Conservation (phyloP, 2,797 vertebrate genomes). For the Pseudotriccus pelzelni region DNA sequence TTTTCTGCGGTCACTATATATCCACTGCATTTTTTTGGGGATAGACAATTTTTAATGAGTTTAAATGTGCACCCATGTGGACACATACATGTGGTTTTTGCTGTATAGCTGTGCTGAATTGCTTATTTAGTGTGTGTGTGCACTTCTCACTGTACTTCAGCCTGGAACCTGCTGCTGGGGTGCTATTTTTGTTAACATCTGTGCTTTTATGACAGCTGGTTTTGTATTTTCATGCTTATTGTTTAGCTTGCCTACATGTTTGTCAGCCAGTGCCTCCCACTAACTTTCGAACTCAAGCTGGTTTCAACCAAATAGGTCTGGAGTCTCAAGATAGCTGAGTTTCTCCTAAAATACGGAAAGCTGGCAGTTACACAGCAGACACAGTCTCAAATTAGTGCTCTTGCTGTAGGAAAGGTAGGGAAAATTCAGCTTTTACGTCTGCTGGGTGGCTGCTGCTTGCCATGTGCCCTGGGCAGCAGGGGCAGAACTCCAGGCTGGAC, state of each 20-base stretch:
- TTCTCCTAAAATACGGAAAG: neutral
- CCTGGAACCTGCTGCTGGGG: neutral
- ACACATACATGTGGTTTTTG: neutral
- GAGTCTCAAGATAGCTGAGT: neutral
- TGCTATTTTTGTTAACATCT: neutral
- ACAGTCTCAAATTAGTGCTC: neutral
- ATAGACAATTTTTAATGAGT: neutral
- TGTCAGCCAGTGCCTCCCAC: neutral
- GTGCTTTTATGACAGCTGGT: neutral
- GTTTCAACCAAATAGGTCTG: neutral
- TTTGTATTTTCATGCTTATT: neutral
- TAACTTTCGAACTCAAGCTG: neutral
- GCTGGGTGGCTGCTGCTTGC: neutral
- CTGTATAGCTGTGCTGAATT: neutral
- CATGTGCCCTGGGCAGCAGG: neutral
- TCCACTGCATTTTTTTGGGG: neutral
- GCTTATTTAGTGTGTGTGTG: neutral
- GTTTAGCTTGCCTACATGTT: neutral
- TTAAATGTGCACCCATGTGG: neutral
- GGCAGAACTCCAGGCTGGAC: neutral
- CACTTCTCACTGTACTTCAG: neutral
- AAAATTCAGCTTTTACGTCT: neutral
- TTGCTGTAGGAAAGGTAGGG: neutral
- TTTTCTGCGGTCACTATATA: neutral
- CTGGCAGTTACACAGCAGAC: neutral